A percentile compares a stretch with the other conserved stretches of the same genome.
Evolutionary conservation across 2,113 vertebrate species (phyloP).

Genomic region (Pterophyllum scalare): DNA sequence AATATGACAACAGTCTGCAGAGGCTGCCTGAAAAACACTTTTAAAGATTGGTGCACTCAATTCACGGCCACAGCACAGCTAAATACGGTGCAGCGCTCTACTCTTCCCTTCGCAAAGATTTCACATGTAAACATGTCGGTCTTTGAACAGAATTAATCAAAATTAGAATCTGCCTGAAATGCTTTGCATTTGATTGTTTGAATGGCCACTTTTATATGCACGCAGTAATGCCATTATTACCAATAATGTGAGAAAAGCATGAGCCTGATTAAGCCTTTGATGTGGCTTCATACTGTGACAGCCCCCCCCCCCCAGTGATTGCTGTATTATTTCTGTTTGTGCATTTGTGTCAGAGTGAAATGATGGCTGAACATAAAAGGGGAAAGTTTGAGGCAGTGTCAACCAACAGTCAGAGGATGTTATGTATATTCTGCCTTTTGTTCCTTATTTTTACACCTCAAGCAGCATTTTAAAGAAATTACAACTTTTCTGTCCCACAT

Average conservation of each 20-base stretch:
- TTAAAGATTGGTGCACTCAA: not conserved
- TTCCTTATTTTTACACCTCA: not conserved
- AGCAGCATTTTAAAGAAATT: not conserved
- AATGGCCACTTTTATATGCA: not conserved
- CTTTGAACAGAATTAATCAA: not conserved
- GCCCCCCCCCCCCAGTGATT: not conserved
- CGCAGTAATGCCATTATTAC: not conserved
- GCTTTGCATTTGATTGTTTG: not conserved
- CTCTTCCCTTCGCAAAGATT: not conserved
- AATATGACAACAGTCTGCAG: not conserved
- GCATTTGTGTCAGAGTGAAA: not conserved
- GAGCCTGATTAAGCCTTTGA: constrained; percentile 1
- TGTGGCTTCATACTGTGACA: not conserved
- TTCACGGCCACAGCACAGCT: not conserved
- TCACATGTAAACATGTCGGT: not conserved
- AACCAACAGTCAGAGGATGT: not conserved
- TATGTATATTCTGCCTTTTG: not conserved
- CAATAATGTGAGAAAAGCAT: constrained; percentile 11
- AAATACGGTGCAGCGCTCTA: not conserved
- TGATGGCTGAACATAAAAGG: not conserved
- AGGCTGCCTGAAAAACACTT: not conserved
- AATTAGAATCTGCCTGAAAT: not conserved
- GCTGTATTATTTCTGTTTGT: not conserved
- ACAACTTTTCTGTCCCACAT: not conserved
- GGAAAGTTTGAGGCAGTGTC: not conserved